phyloP scores from a whole-genome alignment of 1,140 invertebrate genomes.

The Zaprionus camerounensis region DNA sequence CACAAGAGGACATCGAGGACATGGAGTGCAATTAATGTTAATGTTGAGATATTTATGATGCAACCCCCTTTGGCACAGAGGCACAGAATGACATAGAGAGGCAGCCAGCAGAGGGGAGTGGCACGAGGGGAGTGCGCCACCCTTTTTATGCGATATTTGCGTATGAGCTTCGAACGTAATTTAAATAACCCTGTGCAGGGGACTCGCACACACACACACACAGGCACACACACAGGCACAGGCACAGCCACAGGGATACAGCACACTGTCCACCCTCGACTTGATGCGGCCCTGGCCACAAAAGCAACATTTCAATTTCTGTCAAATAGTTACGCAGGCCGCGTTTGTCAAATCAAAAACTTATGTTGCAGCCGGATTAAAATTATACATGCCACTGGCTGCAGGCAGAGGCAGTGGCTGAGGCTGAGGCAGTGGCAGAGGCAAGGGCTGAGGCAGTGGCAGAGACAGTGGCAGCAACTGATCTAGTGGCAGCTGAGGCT shows the following conservation, averaged over 20 bases:
- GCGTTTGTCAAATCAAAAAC: slow-evolving; percentile 83
- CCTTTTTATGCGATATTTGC: slow-evolving; percentile 55
- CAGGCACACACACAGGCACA: not conserved
- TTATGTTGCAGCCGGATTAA: slow-evolving; percentile 83
- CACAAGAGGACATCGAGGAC: slow-evolving; percentile 77
- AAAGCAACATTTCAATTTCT: slow-evolving; percentile 75
- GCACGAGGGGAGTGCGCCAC: slow-evolving; percentile 37
- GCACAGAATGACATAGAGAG: not conserved
- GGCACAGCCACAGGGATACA: not conserved
- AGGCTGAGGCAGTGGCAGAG: slow-evolving; percentile 10
- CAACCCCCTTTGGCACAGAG: slow-evolving; percentile 54
- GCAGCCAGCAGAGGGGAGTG: not conserved
- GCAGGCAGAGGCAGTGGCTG: slow-evolving; percentile 44
- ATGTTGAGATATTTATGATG: slow-evolving; percentile 83
- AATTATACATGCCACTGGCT: slow-evolving; percentile 80
- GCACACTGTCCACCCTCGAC: slow-evolving; percentile 48
- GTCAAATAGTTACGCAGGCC: slow-evolving; percentile 64
- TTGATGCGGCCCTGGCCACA: slow-evolving; percentile 56
- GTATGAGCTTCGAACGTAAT: slow-evolving; percentile 52
- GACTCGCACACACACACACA: not conserved
- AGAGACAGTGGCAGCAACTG: not conserved
- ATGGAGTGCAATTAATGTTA: slow-evolving; percentile 84
- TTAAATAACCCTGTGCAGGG: slow-evolving; percentile 50
- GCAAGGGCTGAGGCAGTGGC: slow-evolving; percentile 5
- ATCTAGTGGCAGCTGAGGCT: not conserved